Evolutionary conservation across 92 coral and sea anemone genomes (phyloP), one percentile per base, ranked within the genome.

Genomic region (Pocillopora meandrina): DNA sequence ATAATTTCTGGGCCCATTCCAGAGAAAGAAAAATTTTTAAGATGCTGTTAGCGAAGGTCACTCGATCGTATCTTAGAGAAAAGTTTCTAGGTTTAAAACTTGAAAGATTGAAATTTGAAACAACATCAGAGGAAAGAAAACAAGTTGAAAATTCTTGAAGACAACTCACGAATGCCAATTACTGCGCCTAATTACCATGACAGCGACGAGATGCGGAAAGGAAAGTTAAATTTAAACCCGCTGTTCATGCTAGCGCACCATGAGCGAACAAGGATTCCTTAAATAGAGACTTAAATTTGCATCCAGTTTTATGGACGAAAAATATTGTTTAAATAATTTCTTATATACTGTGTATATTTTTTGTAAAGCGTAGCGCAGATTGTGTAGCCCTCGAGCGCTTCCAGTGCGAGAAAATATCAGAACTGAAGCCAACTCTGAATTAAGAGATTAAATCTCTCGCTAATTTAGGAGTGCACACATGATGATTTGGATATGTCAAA

Each of bases 271-370:
- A 61, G 10, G 52, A 15, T 49, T 18, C 14, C 31, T n/a, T 69
- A 19, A 18, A 49, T 13, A 42, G 13, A 71, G 19, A 82, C 17
- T 12, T 34, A 42, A 10, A 61, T 13, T 31, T 23, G 63, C 10
- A 83, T 73, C 65, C 80, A 64, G 64, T 73, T 83, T 55, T 83
- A 83, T 74, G 80, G 80, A 73, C 19, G 14, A 55, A 8, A 8
- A 12, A 31, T 17, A 12, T 33, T 17, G 65, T 67, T 36, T 5
- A 65, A 47, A 47, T 78, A 31, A 59, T 71, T 20, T 56, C 0
- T 67, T 83, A 63, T 83, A 83, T 83, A 83, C 80, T 63, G 71
- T 61, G 86, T 83, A 74, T 73, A 82, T 82, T 21, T 73, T 74
- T 34, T 70, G 56, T 13, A 47, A 12, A 60, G 34, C 34, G 74